phyloP scores from a whole-genome alignment of 2,113 vertebrate genomes.

The Etheostoma cragini region DNA sequence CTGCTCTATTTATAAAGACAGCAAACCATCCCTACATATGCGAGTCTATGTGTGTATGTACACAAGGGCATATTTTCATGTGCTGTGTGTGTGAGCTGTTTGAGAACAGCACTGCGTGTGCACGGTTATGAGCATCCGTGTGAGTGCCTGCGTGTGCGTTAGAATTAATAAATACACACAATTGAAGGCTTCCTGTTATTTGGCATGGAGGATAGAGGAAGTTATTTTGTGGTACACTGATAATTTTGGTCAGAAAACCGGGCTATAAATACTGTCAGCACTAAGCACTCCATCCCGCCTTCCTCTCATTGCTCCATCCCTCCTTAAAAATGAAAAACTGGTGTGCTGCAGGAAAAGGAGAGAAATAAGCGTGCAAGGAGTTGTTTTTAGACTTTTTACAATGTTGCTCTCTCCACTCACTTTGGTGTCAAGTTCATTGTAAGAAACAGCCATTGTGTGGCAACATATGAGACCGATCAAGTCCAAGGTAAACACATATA shows the following conservation, averaged over 20 bases:
- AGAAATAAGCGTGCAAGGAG: conserved; percentile 65
- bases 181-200: conserved; percentile 89
- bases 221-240: conserved; percentile 88
- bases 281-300: conserved; percentile 68
- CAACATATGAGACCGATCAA: background rate
- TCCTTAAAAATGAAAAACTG: conserved; percentile 74
- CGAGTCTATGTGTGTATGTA: conserved; percentile 26
- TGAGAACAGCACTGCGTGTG: conserved; percentile 30
- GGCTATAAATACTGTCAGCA: conserved; percentile 86
- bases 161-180: conserved; percentile 87
- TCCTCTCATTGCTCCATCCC: conserved; percentile 59
- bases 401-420: conserved; percentile 25
- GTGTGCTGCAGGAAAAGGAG: conserved; percentile 76
- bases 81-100: conserved; percentile 28
- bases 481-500: background rate
- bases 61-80: conserved; percentile 48
- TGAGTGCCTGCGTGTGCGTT: conserved; percentile 40
- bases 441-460: conserved; percentile 34
- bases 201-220: conserved; percentile 85
- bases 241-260: conserved; percentile 86
- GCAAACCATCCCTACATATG: conserved; percentile 65
- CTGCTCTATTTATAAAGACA: conserved; percentile 83
- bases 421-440: conserved; percentile 44
- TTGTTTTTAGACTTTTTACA: conserved; percentile 75
- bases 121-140: background rate